A percentile compares a stretch with the other conserved stretches of the same genome.
These are phyloP conservation scores for Onychorhynchus coronatus DNA, from an alignment of 2,113 vertebrate genomes.

Conservation along the genomic window DNA sequence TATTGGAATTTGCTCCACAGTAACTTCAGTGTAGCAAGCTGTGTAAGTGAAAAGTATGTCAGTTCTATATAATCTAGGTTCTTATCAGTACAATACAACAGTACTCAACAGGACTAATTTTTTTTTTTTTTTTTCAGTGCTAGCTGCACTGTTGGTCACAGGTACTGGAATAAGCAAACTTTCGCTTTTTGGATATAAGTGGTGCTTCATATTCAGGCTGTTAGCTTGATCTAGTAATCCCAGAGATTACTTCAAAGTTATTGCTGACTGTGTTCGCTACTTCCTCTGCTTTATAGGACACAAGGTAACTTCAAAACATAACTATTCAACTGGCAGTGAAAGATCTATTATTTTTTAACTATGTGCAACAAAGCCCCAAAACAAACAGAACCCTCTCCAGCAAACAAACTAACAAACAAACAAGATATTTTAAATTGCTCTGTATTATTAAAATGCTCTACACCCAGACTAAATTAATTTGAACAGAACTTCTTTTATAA, in stretches of 20 bases:
- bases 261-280: accelerated
- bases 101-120: background rate
- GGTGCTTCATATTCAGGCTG: background rate
- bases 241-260: background rate
- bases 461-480: background rate
- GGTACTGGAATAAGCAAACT: background rate
- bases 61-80: background rate
- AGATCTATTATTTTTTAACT: background rate
- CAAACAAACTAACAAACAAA: background rate
- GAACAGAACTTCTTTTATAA: background rate
- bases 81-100: background rate
- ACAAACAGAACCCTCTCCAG: background rate
- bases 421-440: background rate
- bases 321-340: background rate
- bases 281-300: background rate
- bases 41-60: background rate
- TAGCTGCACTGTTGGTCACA: background rate
- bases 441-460: background rate
- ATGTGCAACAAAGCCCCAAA: background rate
- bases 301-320: background rate
- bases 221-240: background rate
- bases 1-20: background rate
- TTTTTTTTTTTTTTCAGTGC: background rate
- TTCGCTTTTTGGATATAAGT: background rate
- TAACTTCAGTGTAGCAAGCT: background rate